These are phyloP conservation scores for Dolichotis patagonum DNA, from an alignment of 2,113 vertebrate species.

Conservation along the genomic window DNA sequence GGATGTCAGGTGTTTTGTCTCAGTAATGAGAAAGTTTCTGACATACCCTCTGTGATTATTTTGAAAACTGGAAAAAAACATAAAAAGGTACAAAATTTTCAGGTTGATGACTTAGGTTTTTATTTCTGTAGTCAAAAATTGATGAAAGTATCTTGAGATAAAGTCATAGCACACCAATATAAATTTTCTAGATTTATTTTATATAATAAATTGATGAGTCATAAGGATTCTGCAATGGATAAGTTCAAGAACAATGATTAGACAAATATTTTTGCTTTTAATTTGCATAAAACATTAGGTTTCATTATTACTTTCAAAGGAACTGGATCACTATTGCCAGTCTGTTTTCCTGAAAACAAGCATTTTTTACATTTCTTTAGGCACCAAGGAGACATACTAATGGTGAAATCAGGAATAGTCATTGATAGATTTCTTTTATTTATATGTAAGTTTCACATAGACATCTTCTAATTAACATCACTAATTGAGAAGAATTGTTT, in stretches of 20 bases:
- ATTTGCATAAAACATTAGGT: background rate
- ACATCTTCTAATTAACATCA: background rate
- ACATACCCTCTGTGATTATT: background rate
- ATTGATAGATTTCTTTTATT: background rate
- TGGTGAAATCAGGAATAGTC: background rate
- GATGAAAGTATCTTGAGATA: background rate
- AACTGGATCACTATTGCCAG: background rate
- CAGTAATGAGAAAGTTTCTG: background rate
- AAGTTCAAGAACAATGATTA: background rate
- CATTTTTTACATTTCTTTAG: background rate
- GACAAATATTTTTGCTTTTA: background rate
- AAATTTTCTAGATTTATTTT: background rate
- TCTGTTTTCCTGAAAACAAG: background rate
- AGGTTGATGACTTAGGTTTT: background rate
- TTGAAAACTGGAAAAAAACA: background rate
- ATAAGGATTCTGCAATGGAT: background rate
- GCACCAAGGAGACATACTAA: background rate
- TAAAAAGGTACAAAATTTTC: background rate
- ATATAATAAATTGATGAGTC: background rate
- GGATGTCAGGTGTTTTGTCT: background rate
- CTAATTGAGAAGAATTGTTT: background rate
- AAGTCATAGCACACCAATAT: background rate
- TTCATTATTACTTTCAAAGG: background rate
- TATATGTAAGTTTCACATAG: background rate
- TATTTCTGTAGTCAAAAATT: background rate